Conservation (phyloP, 2,888 invertebrate species). For the Yponomeuta evonymella region DNA sequence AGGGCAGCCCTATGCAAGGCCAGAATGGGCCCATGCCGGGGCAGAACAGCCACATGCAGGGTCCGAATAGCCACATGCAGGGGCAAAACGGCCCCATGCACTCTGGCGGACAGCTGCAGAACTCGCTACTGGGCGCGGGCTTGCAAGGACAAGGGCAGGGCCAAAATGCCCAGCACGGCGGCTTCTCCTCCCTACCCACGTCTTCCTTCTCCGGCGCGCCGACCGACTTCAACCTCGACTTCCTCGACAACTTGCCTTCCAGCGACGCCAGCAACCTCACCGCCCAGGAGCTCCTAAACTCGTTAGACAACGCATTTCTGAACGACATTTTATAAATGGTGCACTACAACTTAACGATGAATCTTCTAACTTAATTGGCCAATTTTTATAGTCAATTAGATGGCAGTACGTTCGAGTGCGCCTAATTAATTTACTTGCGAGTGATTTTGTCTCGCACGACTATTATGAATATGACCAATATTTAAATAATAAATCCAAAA, state of each 20-base stretch:
- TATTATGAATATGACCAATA: constrained; percentile 42
- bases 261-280: constrained; percentile 85
- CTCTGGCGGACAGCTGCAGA: too few species aligned
- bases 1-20: constrained; percentile 38
- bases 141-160: too few species aligned
- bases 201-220: constrained; percentile 64
- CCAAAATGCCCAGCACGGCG: constrained; percentile 23
- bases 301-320: constrained; percentile 86
- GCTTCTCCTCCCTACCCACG: constrained; percentile 56
- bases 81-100: constrained; percentile 13
- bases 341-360: neutral
- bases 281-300: constrained; percentile 88
- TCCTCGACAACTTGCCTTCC: constrained; percentile 87
- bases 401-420: constrained; percentile 20
- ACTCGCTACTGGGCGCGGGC: too few species aligned
- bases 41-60: constrained; percentile 36
- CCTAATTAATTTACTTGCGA: neutral
- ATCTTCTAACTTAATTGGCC: constrained; percentile 26
- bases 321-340: constrained; percentile 76
- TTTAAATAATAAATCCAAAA: constrained; percentile 33
- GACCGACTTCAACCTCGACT: constrained; percentile 88
- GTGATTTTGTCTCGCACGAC: constrained; percentile 15
- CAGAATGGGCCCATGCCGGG: constrained; percentile 8
- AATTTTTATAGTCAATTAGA: constrained; percentile 36
- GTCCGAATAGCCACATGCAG: constrained; percentile 27